These are phyloP conservation scores for Aphelenchoides bicaudatus DNA, from an alignment of 2,888 invertebrate genomes.

Conservation along the genomic window DNA sequence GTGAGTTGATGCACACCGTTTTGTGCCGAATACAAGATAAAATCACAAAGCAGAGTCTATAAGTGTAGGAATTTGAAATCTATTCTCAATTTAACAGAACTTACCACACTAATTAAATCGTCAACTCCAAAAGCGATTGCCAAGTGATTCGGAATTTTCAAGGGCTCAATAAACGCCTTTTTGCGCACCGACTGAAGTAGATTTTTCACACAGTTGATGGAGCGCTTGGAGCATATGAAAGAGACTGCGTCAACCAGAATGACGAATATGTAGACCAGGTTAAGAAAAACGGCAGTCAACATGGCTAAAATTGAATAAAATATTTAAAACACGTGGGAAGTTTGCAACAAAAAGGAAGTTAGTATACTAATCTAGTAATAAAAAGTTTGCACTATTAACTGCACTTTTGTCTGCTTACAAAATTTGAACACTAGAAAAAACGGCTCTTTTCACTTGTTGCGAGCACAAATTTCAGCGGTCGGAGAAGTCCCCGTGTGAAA, in stretches of 20 bases:
- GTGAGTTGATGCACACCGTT: slow-evolving; percentile 4
- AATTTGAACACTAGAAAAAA: too few relatives aligned
- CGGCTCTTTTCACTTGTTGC: too few relatives aligned
- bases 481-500: too few relatives aligned
- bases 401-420: too few relatives aligned
- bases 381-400: too few relatives aligned
- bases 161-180: background rate
- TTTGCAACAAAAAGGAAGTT: too few relatives aligned
- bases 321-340: too few relatives aligned
- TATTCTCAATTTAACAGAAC: slow-evolving; percentile 4
- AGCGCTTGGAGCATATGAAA: slow-evolving; percentile 1
- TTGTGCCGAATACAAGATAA: slow-evolving; percentile 5
- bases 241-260: slow-evolving; percentile 3
- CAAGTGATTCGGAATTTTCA: slow-evolving; percentile 16
- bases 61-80: background rate
- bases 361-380: too few relatives aligned
- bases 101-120: background rate
- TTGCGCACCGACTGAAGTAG: background rate
- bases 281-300: background rate
- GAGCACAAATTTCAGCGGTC: too few relatives aligned
- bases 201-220: background rate
- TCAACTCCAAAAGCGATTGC: slow-evolving; percentile 10
- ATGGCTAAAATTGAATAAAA: too few relatives aligned
- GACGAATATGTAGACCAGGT: background rate
- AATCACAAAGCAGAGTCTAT: slow-evolving; percentile 8